phyloP scores from a whole-genome alignment of 2,888 invertebrate genomes.

The Acronicta alni region DNA sequence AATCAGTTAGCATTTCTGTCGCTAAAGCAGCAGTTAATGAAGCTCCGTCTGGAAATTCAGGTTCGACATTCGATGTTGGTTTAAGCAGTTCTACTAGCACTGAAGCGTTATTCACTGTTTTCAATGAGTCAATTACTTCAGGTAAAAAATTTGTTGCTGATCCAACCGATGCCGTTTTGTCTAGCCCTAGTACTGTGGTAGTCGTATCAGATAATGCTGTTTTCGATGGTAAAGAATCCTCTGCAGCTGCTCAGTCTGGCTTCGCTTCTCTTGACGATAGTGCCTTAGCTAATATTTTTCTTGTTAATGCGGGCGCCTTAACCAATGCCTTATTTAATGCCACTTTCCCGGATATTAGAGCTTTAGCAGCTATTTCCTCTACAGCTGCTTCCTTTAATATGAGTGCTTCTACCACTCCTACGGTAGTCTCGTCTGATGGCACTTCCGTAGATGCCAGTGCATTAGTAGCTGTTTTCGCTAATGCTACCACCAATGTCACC shows the following conservation, averaged over 20 bases:
- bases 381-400: not conserved
- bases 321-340: not conserved
- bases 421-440: conserved; percentile 5
- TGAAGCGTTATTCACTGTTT: too few species aligned
- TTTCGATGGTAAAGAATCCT: not conserved
- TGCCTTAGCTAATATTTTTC: too few species aligned
- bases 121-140: not conserved
- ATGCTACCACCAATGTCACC: too few species aligned
- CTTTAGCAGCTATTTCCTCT: not conserved
- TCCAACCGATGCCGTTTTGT: not conserved
- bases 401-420: not conserved
- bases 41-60: not conserved
- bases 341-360: not conserved
- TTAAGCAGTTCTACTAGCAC: not conserved
- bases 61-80: too few species aligned
- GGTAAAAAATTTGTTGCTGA: conserved; percentile 4
- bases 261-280: too few species aligned
- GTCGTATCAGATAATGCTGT: conserved; percentile 4
- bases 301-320: too few species aligned
- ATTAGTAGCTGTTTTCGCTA: not conserved
- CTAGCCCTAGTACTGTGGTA: conserved; percentile 17
- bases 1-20: not conserved
- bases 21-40: conserved; percentile 1
- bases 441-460: not conserved
- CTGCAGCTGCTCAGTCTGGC: not conserved